phyloP scores from a whole-genome alignment of 2,888 invertebrate species.

The Cabera pusaria region DNA sequence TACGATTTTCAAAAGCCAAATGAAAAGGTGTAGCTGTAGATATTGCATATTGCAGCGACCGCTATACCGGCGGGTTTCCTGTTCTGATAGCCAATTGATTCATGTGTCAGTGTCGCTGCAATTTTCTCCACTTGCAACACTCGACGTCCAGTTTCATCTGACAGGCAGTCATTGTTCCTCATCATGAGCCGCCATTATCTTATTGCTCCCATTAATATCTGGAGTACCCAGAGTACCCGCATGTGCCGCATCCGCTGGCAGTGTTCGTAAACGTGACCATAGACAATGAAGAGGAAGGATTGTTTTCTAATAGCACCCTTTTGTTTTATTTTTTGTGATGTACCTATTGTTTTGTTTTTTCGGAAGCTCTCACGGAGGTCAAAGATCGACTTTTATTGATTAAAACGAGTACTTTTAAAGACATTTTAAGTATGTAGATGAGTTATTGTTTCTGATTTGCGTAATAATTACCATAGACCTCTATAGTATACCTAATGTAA shows the following conservation, averaged over 20 bases:
- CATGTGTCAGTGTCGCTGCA: constrained; percentile 9
- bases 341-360: constrained; percentile 35
- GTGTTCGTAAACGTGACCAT: constrained; percentile 69
- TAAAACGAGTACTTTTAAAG: too few relatives aligned
- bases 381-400: too few relatives aligned
- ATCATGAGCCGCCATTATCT: constrained; percentile 65
- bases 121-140: constrained; percentile 28
- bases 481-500: too few relatives aligned
- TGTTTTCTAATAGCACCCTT: constrained; percentile 45
- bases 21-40: too few relatives aligned
- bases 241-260: constrained; percentile 69
- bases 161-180: constrained; percentile 60
- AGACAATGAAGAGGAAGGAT: constrained; percentile 64
- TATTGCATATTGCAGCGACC: too few relatives aligned
- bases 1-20: too few relatives aligned
- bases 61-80: too few relatives aligned
- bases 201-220: constrained; percentile 66
- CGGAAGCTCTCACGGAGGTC: constrained; percentile 34
- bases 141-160: constrained; percentile 40
- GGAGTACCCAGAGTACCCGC: constrained; percentile 68
- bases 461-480: too few relatives aligned
- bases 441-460: too few relatives aligned
- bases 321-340: constrained; percentile 42
- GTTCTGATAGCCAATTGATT: constrained; percentile 4
- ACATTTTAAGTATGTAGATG: too few relatives aligned